Evolutionary conservation across 2,113 vertebrate species (phyloP), one percentile per base, ranked within the genome.

Genomic region (Notechis scutatus): DNA sequence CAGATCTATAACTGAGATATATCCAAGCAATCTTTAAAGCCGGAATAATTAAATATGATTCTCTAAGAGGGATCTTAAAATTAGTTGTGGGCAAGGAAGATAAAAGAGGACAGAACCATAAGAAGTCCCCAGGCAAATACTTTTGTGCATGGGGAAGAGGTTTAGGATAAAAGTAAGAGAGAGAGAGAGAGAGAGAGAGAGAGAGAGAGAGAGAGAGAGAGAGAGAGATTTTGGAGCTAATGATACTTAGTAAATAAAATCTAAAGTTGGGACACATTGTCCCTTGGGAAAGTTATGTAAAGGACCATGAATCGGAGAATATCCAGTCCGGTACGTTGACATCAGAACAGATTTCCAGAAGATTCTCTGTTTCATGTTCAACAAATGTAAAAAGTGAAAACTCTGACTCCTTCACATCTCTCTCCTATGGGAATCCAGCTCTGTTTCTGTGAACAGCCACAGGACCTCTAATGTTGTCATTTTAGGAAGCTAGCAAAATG

Each of bases 1-100:
- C 90, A 61, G 47, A 94, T 94, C 92, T 14, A 87, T 2, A 56
- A 3, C 21, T 85, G 12, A 11, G 21, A 64, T 2, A 2, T 42
- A 87, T 18, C 5, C 10, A 90, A 2, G 23, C 52, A 81, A 4
- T 10, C n/a, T 21, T 57, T 2, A 89, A 92, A 90, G 52, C 57
- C 39, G 15, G 39, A 29, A 47, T 89, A 90, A 90, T 87, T 21
- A 87, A n/a, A 55, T 47, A 91, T 6, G 6, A 74, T 42, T 54
- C 54, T 39, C 14, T 3, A 61, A 18, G 12, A 93, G 0, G 3
- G 50, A 21, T 92, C 81, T 29, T 87, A 95, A 90, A 87, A 5
- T 21, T 23, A 1, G 14, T 34, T 21, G 89, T 74, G 93, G 91
- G 91, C 94, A 94, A 94, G 50, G 95, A 87, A 92, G 7, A 93